These are phyloP conservation scores for Drosophila sulfurigaster DNA, from an alignment of 1,140 invertebrate genomes.

Conservation along the genomic window DNA sequence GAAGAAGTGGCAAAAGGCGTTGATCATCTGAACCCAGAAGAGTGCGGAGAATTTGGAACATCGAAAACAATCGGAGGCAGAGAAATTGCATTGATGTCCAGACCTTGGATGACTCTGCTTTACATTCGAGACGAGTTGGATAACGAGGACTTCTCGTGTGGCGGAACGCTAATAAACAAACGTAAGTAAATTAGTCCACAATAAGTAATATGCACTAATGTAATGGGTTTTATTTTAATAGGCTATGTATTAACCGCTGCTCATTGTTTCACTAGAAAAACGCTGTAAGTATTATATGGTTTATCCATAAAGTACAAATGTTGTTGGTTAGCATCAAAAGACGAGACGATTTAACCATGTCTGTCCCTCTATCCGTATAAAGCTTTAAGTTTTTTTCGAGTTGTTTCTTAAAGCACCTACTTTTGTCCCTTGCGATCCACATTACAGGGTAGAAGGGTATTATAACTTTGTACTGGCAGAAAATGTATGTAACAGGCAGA, in stretches of 20 bases:
- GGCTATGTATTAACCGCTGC: slow-evolving; percentile 42
- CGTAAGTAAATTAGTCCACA: slow-evolving; percentile 8
- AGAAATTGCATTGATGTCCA: slow-evolving; percentile 14
- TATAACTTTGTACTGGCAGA: no score
- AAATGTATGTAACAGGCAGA: no score
- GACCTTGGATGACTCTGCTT: slow-evolving; percentile 40
- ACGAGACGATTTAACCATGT: no score
- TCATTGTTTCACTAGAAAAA: slow-evolving; percentile 11
- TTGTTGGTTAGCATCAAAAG: no score
- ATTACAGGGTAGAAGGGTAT: no score
- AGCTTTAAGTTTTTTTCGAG: no score
- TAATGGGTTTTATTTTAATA: background rate
- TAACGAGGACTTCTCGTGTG: background rate
- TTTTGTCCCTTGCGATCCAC: no score
- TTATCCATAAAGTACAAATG: no score
- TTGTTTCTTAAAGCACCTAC: no score
- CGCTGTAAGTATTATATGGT: slow-evolving; percentile 18
- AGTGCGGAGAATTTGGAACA: slow-evolving; percentile 5
- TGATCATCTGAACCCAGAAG: background rate
- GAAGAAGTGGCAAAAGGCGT: background rate
- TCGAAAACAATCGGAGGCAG: background rate
- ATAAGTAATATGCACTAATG: background rate
- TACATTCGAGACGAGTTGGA: background rate
- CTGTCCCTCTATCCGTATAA: no score
- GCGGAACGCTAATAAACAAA: slow-evolving; percentile 25